phyloP scores from a whole-genome alignment of 2,113 vertebrate species.

The Cavia aperea region DNA sequence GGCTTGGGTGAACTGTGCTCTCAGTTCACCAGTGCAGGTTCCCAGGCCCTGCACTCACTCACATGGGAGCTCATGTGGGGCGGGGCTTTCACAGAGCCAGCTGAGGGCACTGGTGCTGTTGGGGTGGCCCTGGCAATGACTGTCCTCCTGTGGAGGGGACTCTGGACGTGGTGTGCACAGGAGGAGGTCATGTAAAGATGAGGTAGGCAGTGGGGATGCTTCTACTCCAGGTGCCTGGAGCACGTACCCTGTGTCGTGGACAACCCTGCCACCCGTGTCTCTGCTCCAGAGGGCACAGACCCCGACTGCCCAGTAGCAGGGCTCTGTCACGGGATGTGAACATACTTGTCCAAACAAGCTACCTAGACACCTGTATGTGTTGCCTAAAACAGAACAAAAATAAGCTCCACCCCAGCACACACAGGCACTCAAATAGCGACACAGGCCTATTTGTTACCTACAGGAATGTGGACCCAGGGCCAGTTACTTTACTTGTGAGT shows the following conservation, averaged over 20 bases:
- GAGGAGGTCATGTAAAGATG: rapidly evolving
- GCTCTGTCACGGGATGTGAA: not conserved
- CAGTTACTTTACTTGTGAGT: not conserved
- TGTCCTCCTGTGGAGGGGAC: not conserved
- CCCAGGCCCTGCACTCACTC: not conserved
- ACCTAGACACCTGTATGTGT: rapidly evolving
- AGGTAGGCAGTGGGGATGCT: rapidly evolving
- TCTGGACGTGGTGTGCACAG: not conserved
- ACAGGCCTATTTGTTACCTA: not conserved
- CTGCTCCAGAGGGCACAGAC: no score
- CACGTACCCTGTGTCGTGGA: rapidly evolving
- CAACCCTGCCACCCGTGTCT: rapidly evolving
- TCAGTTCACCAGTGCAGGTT: rapidly evolving
- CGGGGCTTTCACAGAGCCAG: not conserved
- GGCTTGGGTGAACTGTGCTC: rapidly evolving
- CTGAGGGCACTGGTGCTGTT: rapidly evolving
- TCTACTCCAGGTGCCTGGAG: rapidly evolving
- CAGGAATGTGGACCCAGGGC: not conserved
- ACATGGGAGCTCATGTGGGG: rapidly evolving
- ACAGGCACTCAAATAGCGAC: rapidly evolving
- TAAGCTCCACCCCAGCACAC: rapidly evolving
- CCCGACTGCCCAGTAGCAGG: rapidly evolving
- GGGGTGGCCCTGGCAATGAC: rapidly evolving
- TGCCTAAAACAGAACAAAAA: not conserved
- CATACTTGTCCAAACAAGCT: no score